Base-by-base conservation (phyloP, 30 jellyfish, hydroid and myxozoan species). In the Morbakka virulenta region DNA sequence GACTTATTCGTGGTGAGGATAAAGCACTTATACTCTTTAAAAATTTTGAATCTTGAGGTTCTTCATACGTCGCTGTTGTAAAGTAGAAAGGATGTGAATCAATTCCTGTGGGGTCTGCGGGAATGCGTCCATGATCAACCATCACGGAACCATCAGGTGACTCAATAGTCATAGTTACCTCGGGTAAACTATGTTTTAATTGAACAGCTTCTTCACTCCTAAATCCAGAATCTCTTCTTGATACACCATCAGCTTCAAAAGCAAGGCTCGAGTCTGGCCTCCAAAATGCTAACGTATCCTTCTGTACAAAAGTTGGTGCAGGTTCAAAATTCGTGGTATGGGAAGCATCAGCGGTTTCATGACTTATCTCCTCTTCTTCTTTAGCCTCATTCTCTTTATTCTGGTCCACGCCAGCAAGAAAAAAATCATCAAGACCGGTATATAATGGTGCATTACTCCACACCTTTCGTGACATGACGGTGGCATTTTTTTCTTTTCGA, bases 321-420 rank as follows among this genome's bases (percentile, higher is more conserved):
- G 17, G 20, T 35, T 82, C 83, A 49, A 33, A 72, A 47, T 47
- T 50, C 28, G 22, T 83, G n/a, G n/a, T n/a, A n/a, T n/a, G n/a
- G n/a, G n/a, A n/a, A 2, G 64, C 69, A 2, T 57, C 83, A 13
- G 23, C 28, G 13, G 28, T 2, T 62, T 23, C 47, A 12, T 41
- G 13, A 41, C 57, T 9, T 41, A 6, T 17, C 17, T 6, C 57
- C 17, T 41, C 57, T 41, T 17, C 57, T 3, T 67, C 32, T 3
- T 22, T 30, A 2, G 33, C 23, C 2, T 3, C 4, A n/a, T 73
- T 72, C 4, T 72, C 79, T n/a, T 51, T 35, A 48, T 73, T 67
- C 53, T 83, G 87, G 28, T 83, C 94, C 61, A 83, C 94, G 24
- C 94, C 94, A 34, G 87, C 94, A 82, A 63, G 72, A 65, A 83